Evolutionary conservation across 2,797 vertebrate species (phyloP), one percentile per base, ranked within the genome.

Genomic region (Myoxocephalus aenaeus): DNA sequence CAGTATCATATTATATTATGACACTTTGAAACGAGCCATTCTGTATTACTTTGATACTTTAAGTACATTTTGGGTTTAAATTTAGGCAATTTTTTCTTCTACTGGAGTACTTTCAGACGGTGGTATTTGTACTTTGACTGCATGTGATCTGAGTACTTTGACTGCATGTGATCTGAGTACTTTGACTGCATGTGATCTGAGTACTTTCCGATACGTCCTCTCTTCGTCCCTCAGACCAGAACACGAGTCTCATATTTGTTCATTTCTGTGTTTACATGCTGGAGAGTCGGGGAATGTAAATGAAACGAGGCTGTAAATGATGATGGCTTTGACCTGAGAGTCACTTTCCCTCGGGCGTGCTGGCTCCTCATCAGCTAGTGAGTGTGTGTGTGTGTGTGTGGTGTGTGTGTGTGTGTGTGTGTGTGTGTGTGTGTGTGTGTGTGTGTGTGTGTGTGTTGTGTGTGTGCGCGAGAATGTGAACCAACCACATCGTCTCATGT

Each of bases 311-410:
- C 12, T 70, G 54, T 77, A 77, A 88, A 74, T 50, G 71, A 72
- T 64, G 69, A 80, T 56, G 77, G 20, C 65, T 81, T 66, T 87
- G 85, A 90, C 85, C 73, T 38, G 44, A 38, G 4, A 67, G 25
- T 83, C 67, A 84, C 86, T 86, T 89, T 76, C 80, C 77, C 64
- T 75, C 0, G 20, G 79, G 86, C 48, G 25, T 64, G 73, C 75
- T 79, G 71, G 67, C 73, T 71, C 34, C 54, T 34, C 18, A 29
- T 73, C 56, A 65, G 20, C 8, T 32, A 2, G 27, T 14, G 15
- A 65, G 34, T 61, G 36, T 59, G 20, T 29, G 34, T 61, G 58
- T 61, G 58, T 61, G 58, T 73, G 57, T 56, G 34, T 72, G 53
- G 58, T 73, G 57, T 56, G 34, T 72, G 53, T 53, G 57, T 64